Percentiles rank a stretch among this genome's conserved stretches.
Conservation (phyloP, 2,797 vertebrate species). For the Lophotriccus pileatus region DNA sequence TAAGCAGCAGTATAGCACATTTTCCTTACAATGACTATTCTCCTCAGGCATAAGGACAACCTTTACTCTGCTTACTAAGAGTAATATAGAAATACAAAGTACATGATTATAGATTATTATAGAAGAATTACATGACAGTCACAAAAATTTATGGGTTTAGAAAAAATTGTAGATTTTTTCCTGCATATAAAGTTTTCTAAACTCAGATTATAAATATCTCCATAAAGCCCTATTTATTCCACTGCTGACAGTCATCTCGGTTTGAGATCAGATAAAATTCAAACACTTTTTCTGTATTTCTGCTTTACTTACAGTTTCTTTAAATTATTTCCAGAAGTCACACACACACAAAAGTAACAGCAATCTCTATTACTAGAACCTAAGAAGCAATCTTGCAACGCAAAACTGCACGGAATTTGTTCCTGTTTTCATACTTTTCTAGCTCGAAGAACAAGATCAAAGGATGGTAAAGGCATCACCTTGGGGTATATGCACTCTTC, state of each 20-base stretch:
- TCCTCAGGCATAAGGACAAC: neutral
- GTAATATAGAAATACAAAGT: neutral
- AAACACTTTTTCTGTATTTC: neutral
- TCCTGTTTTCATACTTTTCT: neutral
- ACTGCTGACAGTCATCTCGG: neutral
- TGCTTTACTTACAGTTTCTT: neutral
- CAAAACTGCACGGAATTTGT: neutral
- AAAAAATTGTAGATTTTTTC: neutral
- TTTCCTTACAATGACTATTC: neutral
- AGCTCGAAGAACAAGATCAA: neutral
- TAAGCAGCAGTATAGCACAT: neutral
- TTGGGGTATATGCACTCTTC: neutral
- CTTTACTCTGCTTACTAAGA: neutral
- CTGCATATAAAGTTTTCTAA: neutral
- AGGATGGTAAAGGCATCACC: neutral
- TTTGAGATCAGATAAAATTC: neutral
- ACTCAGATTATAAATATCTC: neutral
- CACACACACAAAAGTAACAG: neutral
- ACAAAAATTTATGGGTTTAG: neutral
- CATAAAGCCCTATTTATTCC: neutral
- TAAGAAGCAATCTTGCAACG: neutral
- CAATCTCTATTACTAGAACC: neutral
- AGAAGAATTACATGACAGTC: neutral
- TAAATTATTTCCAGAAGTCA: neutral
- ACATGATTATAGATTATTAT: neutral